Evolutionary conservation across 1,140 invertebrate genomes (phyloP).

Genomic region (Charaxes varanes): DNA sequence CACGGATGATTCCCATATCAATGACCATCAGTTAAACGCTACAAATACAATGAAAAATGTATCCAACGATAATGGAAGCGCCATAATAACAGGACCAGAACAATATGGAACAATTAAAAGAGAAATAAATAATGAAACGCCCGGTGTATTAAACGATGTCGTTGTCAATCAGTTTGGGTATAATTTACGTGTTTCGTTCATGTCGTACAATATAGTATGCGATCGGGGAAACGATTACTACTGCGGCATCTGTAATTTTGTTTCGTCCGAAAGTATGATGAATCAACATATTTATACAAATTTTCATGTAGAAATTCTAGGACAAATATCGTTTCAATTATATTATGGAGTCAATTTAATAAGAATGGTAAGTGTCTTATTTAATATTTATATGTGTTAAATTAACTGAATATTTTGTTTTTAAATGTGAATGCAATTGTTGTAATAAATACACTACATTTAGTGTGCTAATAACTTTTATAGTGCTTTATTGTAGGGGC

Average conservation of each 20-base stretch:
- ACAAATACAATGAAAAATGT: too few relatives aligned
- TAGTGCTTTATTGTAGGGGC: too few relatives aligned
- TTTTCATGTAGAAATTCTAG: conserved; percentile 9
- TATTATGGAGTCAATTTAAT: conserved; percentile 18
- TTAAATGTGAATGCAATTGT: too few relatives aligned
- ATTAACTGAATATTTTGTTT: too few relatives aligned
- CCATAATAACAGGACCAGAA: too few relatives aligned
- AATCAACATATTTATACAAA: not conserved
- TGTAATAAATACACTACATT: too few relatives aligned
- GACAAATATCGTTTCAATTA: conserved; percentile 8
- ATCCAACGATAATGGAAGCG: too few relatives aligned
- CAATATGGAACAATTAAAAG: too few relatives aligned
- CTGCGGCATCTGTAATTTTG: conserved; percentile 11
- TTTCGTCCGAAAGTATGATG: not conserved
- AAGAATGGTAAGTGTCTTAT: conserved; percentile 26
- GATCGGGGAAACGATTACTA: conserved; percentile 3
- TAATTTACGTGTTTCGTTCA: conserved; percentile 4
- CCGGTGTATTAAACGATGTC: not conserved
- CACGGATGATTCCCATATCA: too few relatives aligned
- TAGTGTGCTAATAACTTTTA: too few relatives aligned
- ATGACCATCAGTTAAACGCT: too few relatives aligned
- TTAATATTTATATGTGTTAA: too few relatives aligned
- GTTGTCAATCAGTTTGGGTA: conserved; percentile 3
- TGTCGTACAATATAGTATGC: conserved; percentile 21
- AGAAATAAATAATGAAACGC: not conserved